phyloP scores from a whole-genome alignment of 2,888 invertebrate genomes.

The Notodonta dromedarius region DNA sequence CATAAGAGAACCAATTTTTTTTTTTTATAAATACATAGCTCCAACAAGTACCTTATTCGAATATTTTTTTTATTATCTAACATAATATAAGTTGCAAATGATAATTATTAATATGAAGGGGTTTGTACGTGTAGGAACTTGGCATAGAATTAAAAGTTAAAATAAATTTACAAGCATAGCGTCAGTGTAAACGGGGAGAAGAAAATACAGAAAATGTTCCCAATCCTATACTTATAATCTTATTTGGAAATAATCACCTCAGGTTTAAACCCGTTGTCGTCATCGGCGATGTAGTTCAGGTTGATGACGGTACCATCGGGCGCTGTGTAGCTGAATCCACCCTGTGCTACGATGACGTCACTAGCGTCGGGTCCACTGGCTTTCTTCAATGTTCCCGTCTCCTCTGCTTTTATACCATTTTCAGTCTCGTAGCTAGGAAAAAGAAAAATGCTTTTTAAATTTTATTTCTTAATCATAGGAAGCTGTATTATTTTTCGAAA shows the following conservation, averaged over 20 bases:
- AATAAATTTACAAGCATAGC: too few relatives aligned
- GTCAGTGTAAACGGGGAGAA: not conserved
- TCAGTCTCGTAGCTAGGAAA: conserved; percentile 89
- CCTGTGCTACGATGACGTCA: conserved; percentile 87
- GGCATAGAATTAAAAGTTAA: too few relatives aligned
- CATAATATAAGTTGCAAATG: too few relatives aligned
- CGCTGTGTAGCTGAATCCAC: conserved; percentile 87
- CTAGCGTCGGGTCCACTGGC: conserved; percentile 87
- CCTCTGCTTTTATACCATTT: conserved; percentile 92
- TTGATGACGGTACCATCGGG: conserved; percentile 89
- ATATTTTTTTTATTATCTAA: too few relatives aligned
- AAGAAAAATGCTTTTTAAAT: too few relatives aligned
- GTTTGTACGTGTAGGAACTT: too few relatives aligned
- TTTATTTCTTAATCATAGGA: too few relatives aligned
- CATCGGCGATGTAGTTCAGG: conserved; percentile 88
- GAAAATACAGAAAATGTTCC: not conserved
- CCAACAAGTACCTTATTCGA: too few relatives aligned
- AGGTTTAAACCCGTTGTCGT: conserved; percentile 86
- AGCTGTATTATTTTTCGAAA: too few relatives aligned
- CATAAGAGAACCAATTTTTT: too few relatives aligned
- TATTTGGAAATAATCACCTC: conserved; percentile 52
- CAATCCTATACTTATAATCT: not conserved
- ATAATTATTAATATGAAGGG: too few relatives aligned
- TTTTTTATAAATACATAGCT: too few relatives aligned
- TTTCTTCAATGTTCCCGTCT: conserved; percentile 90